These are phyloP conservation scores for Ageneiosus marmoratus DNA, from an alignment of 2,113 vertebrate genomes.

Conservation along the genomic window DNA sequence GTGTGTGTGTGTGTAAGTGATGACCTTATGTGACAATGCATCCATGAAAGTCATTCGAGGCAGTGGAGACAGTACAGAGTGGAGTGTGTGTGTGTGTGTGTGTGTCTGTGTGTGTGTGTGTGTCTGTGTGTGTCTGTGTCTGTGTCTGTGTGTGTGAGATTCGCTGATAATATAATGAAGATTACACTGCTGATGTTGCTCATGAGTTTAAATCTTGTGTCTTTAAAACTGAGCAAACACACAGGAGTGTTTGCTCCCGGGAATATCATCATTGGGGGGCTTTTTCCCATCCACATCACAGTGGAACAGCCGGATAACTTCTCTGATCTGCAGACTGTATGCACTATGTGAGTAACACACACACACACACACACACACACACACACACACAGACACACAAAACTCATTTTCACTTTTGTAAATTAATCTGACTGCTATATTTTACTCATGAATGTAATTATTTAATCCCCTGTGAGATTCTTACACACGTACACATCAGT, in stretches of 20 bases:
- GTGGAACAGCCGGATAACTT: constrained; percentile 42
- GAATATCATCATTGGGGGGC: constrained; percentile 65
- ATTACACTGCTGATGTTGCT: constrained; percentile 24
- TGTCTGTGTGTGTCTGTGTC: no score
- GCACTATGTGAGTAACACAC: constrained; percentile 74
- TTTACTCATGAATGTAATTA: not conserved
- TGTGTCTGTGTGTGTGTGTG: no score
- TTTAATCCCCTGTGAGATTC: not conserved
- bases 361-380: no score
- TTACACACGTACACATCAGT: not conserved
- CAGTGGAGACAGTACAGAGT: not conserved
- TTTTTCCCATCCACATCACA: constrained; percentile 62
- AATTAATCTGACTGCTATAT: not conserved
- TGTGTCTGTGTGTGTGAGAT: not conserved
- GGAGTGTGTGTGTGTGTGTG: no score
- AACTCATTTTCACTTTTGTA: not conserved
- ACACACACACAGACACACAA: no score
- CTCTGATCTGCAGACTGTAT: constrained; percentile 71
- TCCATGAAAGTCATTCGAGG: constrained; percentile 4
- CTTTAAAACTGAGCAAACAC: not conserved
- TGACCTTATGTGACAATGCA: not conserved
- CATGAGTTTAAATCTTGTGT: not conserved
- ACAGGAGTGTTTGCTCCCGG: constrained; percentile 50
- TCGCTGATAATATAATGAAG: not conserved
- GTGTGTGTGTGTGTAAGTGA: no score